These are phyloP conservation scores for Andrena flavipes DNA, from an alignment of 2,888 invertebrate genomes.

Conservation along the genomic window DNA sequence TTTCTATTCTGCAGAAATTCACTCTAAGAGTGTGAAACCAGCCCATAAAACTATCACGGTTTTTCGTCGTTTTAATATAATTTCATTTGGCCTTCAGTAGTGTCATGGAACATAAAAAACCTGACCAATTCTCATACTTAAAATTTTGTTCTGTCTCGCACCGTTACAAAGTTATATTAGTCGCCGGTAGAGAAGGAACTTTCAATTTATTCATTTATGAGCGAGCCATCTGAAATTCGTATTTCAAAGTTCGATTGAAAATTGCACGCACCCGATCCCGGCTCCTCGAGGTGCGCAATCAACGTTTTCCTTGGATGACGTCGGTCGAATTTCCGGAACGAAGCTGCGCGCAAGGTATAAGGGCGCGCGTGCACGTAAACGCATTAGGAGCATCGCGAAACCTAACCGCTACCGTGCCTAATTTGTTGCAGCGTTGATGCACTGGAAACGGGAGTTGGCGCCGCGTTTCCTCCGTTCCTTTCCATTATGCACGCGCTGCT, in stretches of 20 bases:
- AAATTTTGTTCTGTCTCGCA: no score
- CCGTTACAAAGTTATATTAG: no score
- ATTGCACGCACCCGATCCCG: not conserved
- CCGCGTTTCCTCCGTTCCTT: slow-evolving; percentile 22
- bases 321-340: slow-evolving; percentile 20
- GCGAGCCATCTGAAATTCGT: not conserved
- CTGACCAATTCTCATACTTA: no score
- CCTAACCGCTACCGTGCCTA: slow-evolving; percentile 43
- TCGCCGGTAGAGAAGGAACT: no score
- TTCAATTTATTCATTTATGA: not conserved
- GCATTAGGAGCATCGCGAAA: slow-evolving; percentile 52
- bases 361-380: slow-evolving; percentile 24
- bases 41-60: no score
- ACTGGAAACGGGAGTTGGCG: slow-evolving; percentile 21
- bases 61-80: no score
- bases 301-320: not conserved
- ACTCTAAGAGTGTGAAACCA: no score
- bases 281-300: not conserved
- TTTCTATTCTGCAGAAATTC: no score
- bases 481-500: slow-evolving; percentile 38
- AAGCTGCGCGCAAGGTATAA: slow-evolving; percentile 1
- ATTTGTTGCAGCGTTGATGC: slow-evolving; percentile 36
- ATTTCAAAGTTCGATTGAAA: not conserved
- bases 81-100: no score
- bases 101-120: no score